Conservation (phyloP, 2,797 vertebrate genomes). For the Pangasius sanitwongsei region DNA sequence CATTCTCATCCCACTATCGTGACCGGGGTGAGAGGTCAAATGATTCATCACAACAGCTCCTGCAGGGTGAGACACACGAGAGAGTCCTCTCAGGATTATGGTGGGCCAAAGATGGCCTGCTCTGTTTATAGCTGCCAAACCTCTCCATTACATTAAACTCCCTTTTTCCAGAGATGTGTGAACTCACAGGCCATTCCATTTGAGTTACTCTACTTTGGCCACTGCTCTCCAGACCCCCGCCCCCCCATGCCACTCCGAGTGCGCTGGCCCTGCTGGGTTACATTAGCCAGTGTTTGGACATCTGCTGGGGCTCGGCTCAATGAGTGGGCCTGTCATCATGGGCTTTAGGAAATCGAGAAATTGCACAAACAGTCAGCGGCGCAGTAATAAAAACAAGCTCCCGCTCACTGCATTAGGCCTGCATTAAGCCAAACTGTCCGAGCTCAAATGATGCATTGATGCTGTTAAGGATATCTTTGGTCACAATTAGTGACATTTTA, state of each 20-base stretch:
- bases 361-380: slow-evolving; percentile 80
- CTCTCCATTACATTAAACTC: slow-evolving; percentile 81
- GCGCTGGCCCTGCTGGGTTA: slow-evolving; percentile 64
- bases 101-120: slow-evolving; percentile 78
- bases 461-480: slow-evolving; percentile 74
- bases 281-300: slow-evolving; percentile 82
- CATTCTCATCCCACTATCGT: slow-evolving; percentile 85
- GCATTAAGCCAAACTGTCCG: slow-evolving; percentile 69
- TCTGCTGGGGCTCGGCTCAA: slow-evolving; percentile 70
- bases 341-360: slow-evolving; percentile 78
- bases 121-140: slow-evolving; percentile 85
- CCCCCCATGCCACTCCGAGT: slow-evolving; percentile 30
- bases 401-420: slow-evolving; percentile 75
- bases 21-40: slow-evolving; percentile 80
- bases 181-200: slow-evolving; percentile 82
- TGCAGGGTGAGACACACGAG: slow-evolving; percentile 87
- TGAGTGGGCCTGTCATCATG: slow-evolving; percentile 73
- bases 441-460: slow-evolving; percentile 68
- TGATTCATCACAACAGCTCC: slow-evolving; percentile 96
- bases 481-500: slow-evolving; percentile 75
- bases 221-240: slow-evolving; percentile 15
- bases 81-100: slow-evolving; percentile 85
- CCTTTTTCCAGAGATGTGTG: slow-evolving; percentile 73
- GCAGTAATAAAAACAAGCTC: slow-evolving; percentile 80
- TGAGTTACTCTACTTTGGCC: slow-evolving; percentile 56